Evolutionary conservation across 2,888 invertebrate genomes (phyloP).

Genomic region (Miltochrista miniata): DNA sequence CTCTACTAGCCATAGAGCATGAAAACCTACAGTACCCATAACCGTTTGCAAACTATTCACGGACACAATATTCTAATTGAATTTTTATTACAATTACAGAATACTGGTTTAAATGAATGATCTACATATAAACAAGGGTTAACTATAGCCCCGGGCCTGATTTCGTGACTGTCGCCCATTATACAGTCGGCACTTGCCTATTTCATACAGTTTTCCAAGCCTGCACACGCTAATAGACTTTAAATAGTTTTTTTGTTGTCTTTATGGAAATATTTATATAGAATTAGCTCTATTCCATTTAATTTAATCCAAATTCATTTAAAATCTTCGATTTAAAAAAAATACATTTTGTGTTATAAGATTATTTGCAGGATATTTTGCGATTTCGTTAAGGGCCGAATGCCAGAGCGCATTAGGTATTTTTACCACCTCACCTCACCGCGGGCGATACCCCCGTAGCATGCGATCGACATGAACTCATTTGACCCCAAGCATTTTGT

Average conservation of each 20-base stretch:
- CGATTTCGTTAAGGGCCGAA: too few relatives aligned
- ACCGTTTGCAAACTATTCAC: constrained; percentile 1
- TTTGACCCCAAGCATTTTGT: too few relatives aligned
- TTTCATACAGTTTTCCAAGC: constrained; percentile 12
- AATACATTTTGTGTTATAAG: too few relatives aligned
- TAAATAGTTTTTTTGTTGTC: constrained; percentile 24
- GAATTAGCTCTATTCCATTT: too few relatives aligned
- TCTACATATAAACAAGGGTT: constrained; percentile 44
- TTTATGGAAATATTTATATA: constrained; percentile 32
- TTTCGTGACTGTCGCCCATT: constrained; percentile 43
- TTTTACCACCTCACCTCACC: too few relatives aligned
- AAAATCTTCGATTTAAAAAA: too few relatives aligned
- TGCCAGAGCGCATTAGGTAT: too few relatives aligned
- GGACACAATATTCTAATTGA: constrained; percentile 38
- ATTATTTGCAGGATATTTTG: too few relatives aligned
- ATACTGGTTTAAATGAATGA: constrained; percentile 35
- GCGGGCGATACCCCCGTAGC: too few relatives aligned
- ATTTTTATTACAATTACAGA: constrained; percentile 40
- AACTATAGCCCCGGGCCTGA: constrained; percentile 8
- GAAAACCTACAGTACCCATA: background rate
- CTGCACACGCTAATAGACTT: constrained; percentile 23
- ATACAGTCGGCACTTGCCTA: background rate
- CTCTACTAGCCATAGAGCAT: background rate
- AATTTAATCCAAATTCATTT: too few relatives aligned
- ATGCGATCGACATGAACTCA: too few relatives aligned